Evolutionary conservation across 2,797 vertebrate genomes (phyloP).

Genomic region (Sebastes glaucus): DNA sequence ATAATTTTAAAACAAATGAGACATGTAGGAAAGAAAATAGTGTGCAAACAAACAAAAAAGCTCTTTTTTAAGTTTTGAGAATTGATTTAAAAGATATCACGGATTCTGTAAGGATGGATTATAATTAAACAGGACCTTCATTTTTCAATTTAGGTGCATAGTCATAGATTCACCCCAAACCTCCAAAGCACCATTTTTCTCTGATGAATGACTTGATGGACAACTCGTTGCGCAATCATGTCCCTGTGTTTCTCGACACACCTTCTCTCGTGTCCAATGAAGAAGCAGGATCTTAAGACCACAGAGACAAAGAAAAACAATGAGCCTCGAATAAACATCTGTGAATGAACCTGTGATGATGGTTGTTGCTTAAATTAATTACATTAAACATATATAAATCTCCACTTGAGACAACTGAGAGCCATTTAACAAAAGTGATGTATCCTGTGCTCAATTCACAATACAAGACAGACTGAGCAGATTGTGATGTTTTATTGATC

Average conservation of each 20-base stretch:
- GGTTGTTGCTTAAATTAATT: background rate
- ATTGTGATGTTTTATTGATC: background rate
- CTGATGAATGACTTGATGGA: too few species aligned
- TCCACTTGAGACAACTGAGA: too few species aligned
- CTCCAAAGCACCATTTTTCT: too few species aligned
- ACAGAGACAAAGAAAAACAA: background rate
- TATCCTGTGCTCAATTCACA: background rate
- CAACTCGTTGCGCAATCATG: background rate
- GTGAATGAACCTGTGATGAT: background rate
- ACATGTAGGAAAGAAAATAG: background rate
- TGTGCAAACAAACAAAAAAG: too few species aligned
- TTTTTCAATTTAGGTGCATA: background rate
- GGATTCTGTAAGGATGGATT: too few species aligned
- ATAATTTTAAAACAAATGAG: background rate
- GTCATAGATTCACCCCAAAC: background rate
- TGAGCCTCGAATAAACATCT: background rate
- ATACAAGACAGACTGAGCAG: accelerated
- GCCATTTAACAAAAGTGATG: background rate
- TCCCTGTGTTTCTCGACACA: background rate
- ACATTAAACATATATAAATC: background rate
- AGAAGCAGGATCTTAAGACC: background rate
- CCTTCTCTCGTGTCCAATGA: background rate
- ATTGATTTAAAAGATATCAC: background rate
- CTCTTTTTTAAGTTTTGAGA: background rate
- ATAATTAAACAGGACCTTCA: too few species aligned